phyloP scores from a whole-genome alignment of 2,888 invertebrate genomes.

The Callinectes sapidus region DNA sequence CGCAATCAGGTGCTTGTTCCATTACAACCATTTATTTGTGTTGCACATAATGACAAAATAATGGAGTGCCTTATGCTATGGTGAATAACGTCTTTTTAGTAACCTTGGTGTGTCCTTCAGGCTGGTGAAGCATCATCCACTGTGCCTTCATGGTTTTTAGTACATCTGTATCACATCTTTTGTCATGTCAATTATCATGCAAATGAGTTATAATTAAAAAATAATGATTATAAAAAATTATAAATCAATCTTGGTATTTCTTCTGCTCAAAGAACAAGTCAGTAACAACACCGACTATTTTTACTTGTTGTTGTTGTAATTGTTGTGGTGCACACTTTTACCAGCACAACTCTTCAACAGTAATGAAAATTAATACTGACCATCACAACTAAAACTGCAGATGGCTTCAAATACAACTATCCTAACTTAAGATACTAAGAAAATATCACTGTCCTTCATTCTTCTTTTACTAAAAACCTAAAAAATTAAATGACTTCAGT shows the following conservation, averaged over 20 bases:
- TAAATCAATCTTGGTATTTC: not conserved
- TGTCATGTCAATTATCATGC: not conserved
- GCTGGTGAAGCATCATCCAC: constrained; percentile 13
- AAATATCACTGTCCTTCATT: not conserved
- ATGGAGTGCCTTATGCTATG: constrained; percentile 18
- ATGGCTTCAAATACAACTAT: not conserved
- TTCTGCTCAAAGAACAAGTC: not conserved
- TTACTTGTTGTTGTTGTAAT: not conserved
- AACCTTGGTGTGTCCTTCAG: constrained; percentile 19
- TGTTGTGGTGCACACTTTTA: not conserved
- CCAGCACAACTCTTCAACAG: not conserved
- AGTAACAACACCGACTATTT: not conserved
- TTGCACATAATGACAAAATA: constrained; percentile 52
- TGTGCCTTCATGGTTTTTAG: not conserved
- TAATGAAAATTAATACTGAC: not conserved
- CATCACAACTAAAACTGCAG: constrained; percentile 8
- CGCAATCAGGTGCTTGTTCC: not conserved
- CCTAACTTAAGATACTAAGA: not conserved
- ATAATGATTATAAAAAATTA: not conserved
- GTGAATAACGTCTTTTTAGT: constrained; percentile 13
- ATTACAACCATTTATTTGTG: constrained; percentile 58
- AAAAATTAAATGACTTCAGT: not conserved
- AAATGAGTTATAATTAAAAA: not conserved
- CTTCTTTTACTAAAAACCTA: not conserved
- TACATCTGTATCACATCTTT: not conserved